Percentiles rank a stretch among this genome's conserved stretches.
phyloP scores from a whole-genome alignment of 1,140 invertebrate genomes.

The Helicoverpa zea region DNA sequence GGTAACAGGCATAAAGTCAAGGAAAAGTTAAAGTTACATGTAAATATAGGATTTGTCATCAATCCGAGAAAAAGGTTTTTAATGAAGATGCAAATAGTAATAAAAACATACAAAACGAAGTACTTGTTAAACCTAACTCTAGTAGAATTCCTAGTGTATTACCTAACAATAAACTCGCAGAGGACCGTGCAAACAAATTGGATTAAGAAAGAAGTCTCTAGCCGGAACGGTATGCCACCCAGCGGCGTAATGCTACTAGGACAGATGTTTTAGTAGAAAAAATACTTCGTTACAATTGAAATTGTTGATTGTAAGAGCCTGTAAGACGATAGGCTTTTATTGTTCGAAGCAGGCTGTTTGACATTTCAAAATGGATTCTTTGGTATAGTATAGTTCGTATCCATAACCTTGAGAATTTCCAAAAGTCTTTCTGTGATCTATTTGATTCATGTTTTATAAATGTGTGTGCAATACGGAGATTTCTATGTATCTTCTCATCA shows the following conservation, averaged over 20 bases:
- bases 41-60: no score
- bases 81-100: background rate
- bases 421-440: no score
- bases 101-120: background rate
- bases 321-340: background rate
- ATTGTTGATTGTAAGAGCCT: background rate
- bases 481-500: no score
- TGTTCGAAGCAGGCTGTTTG: background rate
- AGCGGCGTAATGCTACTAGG: background rate
- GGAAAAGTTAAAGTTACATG: no score
- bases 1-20: background rate
- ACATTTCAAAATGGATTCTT: background rate
- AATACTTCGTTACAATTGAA: constrained; percentile 6
- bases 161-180: constrained; percentile 10
- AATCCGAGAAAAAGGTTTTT: background rate
- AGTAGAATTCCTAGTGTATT: constrained; percentile 11
- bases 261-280: background rate
- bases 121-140: background rate
- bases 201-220: constrained; percentile 23
- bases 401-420: no score
- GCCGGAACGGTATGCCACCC: constrained; percentile 6
- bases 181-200: constrained; percentile 21
- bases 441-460: no score
- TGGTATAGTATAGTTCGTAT: no score
- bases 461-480: no score